These are phyloP conservation scores for Pseudopleuronectes americanus DNA, from an alignment of 2,797 vertebrate species.

Conservation along the genomic window DNA sequence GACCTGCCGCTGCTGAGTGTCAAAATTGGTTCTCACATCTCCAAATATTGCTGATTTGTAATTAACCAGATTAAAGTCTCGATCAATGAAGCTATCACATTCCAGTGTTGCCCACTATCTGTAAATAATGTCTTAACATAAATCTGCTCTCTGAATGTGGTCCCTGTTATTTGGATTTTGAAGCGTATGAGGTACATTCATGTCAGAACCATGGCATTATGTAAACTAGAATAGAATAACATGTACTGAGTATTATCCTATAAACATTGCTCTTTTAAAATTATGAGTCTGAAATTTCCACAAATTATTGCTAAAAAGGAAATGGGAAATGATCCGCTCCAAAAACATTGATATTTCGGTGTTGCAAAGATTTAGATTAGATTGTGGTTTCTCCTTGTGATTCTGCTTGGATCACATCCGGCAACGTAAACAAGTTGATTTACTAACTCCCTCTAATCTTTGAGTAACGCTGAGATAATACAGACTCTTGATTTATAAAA, in stretches of 20 bases:
- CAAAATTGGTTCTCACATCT: constrained; percentile 8
- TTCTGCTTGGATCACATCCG: neutral
- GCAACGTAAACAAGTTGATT: neutral
- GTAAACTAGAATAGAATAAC: neutral
- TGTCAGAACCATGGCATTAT: neutral
- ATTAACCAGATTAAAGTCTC: constrained; percentile 2
- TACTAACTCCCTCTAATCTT: constrained; percentile 8
- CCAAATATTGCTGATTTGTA: constrained; percentile 13
- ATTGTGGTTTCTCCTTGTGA: neutral
- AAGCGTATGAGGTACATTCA: neutral
- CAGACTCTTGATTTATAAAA: constrained; percentile 37
- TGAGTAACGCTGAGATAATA: constrained; percentile 16
- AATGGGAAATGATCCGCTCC: neutral
- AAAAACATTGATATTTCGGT: too few relatives aligned
- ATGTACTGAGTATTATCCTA: neutral
- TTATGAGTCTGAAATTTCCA: too few relatives aligned
- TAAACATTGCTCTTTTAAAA: too few relatives aligned
- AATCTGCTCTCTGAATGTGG: neutral
- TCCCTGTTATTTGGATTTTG: neutral
- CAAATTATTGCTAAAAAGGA: neutral
- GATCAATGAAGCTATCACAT: neutral
- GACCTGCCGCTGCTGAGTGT: constrained; percentile 17
- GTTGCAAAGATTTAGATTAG: neutral
- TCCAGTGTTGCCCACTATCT: neutral
- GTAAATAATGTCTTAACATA: too few relatives aligned